Conservation (phyloP, 2,797 vertebrate genomes). For the Phataginus tricuspis region DNA sequence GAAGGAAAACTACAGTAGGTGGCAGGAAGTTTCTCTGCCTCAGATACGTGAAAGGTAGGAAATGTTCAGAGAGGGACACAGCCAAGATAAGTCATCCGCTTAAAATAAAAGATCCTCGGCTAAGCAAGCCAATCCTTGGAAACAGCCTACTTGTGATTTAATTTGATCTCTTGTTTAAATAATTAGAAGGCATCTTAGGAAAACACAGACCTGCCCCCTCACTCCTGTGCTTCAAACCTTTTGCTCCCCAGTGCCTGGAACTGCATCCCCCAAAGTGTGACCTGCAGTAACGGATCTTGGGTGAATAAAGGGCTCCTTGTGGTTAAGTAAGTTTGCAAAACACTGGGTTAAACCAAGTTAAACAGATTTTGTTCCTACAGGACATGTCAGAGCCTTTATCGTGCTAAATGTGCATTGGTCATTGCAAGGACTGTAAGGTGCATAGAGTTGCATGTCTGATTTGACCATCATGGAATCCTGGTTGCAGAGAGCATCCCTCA, state of each 20-base stretch:
- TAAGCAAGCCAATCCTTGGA: background rate
- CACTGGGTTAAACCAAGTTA: background rate
- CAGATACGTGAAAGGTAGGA: background rate
- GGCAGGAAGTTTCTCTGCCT: conserved; percentile 24
- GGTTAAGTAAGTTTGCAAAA: background rate
- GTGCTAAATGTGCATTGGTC: accelerated
- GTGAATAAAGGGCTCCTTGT: background rate
- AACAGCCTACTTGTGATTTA: background rate
- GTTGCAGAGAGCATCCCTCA: background rate
- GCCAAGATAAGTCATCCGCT: background rate
- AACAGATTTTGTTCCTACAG: background rate
- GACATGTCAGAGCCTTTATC: background rate
- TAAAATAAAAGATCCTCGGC: conserved; percentile 3
- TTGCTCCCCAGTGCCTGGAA: background rate
- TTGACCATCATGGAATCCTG: background rate
- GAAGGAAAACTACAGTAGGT: background rate
- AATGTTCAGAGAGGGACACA: conserved; percentile 22
- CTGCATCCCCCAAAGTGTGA: background rate
- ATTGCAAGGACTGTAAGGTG: background rate
- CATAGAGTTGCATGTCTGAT: background rate
- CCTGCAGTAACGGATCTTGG: too few species aligned
- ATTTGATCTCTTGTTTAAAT: conserved; percentile 21
- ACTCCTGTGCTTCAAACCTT: background rate
- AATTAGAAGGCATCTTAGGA: conserved; percentile 20
- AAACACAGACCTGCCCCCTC: background rate